These are phyloP conservation scores for Odocoileus virginianus DNA, from an alignment of 2,113 vertebrate species.

Conservation along the genomic window DNA sequence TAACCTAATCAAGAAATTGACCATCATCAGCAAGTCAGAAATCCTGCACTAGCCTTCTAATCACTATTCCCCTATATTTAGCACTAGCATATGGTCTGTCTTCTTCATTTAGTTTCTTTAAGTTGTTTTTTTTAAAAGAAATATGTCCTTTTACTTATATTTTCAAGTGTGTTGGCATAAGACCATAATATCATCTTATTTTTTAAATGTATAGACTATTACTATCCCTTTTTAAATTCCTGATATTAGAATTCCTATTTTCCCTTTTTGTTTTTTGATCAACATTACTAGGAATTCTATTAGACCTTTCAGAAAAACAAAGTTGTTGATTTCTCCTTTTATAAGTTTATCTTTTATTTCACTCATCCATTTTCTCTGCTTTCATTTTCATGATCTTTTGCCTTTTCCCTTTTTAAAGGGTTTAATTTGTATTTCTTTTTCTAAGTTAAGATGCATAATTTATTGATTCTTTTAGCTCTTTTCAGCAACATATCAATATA, in stretches of 20 bases:
- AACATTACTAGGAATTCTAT: neutral
- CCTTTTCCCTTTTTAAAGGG: neutral
- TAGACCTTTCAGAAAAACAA: neutral
- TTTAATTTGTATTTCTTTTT: neutral
- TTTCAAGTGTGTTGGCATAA: neutral
- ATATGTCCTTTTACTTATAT: neutral
- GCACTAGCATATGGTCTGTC: neutral
- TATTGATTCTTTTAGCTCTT: neutral
- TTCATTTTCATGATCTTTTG: neutral
- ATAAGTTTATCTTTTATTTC: neutral
- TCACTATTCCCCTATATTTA: neutral
- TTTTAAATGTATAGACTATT: neutral
- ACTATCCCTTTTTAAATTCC: neutral
- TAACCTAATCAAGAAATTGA: neutral
- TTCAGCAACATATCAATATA: neutral
- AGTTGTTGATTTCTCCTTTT: neutral
- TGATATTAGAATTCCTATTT: neutral
- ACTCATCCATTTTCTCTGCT: neutral
- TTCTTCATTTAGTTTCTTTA: neutral
- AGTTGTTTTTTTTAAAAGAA: neutral
- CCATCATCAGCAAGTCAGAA: neutral
- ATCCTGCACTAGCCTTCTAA: neutral
- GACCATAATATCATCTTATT: neutral
- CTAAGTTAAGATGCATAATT: neutral
- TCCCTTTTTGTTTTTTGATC: neutral